These are phyloP conservation scores for Fopius arisanus DNA, from an alignment of 1,140 invertebrate genomes.

Conservation along the genomic window DNA sequence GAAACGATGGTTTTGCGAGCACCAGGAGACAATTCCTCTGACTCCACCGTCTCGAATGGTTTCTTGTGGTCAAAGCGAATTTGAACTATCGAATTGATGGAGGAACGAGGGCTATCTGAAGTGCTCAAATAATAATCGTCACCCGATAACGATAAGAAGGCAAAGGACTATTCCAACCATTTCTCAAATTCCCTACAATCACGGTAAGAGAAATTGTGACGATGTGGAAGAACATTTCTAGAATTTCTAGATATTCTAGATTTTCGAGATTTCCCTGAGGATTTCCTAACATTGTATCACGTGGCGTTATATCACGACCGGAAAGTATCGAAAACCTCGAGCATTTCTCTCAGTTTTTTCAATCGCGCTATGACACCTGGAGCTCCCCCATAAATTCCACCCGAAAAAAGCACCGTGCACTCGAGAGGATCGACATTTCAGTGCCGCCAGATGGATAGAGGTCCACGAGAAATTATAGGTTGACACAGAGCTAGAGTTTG, in stretches of 20 bases:
- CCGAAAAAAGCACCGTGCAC: not conserved
- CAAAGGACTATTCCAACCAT: too few relatives aligned
- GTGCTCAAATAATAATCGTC: not conserved
- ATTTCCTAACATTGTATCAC: too few relatives aligned
- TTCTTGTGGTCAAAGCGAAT: not conserved
- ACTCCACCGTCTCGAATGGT: not conserved
- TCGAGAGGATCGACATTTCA: not conserved
- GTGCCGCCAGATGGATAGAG: not conserved
- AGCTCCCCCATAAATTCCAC: not conserved
- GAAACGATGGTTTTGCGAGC: not conserved
- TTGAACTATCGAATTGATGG: not conserved
- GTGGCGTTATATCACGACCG: too few relatives aligned
- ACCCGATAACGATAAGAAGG: too few relatives aligned
- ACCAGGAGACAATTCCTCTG: not conserved
- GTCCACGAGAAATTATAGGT: not conserved
- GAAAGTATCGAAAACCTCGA: too few relatives aligned
- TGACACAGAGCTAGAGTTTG: not conserved
- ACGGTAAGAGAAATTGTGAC: too few relatives aligned
- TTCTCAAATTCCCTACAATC: too few relatives aligned
- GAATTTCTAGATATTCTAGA: too few relatives aligned
- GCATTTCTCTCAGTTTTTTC: not conserved
- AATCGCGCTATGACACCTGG: not conserved
- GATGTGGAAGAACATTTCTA: too few relatives aligned
- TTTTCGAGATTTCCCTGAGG: too few relatives aligned
- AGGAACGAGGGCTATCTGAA: not conserved